A percentile compares a stretch with the other conserved stretches of the same genome.
Evolutionary conservation across 2,797 vertebrate genomes (phyloP).

Genomic region (Propithecus perrieri): DNA sequence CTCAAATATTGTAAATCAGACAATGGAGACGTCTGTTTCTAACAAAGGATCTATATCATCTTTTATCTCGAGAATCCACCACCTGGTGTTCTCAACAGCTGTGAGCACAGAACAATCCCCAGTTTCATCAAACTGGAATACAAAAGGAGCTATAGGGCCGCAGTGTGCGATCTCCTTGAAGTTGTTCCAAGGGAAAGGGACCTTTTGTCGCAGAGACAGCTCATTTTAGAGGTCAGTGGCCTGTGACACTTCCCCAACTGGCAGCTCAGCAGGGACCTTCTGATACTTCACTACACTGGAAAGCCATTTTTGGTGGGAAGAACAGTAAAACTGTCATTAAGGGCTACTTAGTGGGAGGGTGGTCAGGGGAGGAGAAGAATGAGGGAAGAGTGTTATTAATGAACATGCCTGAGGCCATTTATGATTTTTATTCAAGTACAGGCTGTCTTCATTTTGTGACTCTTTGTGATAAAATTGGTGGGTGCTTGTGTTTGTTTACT

Average conservation of each 20-base stretch:
- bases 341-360: background rate
- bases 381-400: background rate
- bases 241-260: conserved; percentile 71
- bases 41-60: conserved; percentile 47
- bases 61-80: conserved; percentile 61
- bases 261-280: conserved; percentile 50
- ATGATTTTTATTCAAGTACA: background rate
- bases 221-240: conserved; percentile 77
- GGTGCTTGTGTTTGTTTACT: background rate
- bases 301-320: conserved; percentile 56
- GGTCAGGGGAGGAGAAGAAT: background rate
- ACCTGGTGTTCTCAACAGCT: conserved; percentile 56
- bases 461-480: background rate
- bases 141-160: conserved; percentile 28
- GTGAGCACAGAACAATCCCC: conserved; percentile 64
- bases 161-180: conserved; percentile 24
- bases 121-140: conserved; percentile 71
- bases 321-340: background rate
- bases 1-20: conserved; percentile 10
- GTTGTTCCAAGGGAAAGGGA: conserved; percentile 40
- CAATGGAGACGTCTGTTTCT: conserved; percentile 5
- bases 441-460: background rate
- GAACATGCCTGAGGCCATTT: background rate
- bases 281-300: conserved; percentile 43
- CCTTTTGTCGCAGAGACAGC: conserved; percentile 69